Evolutionary conservation across 1,140 invertebrate genomes (phyloP), one percentile per base, ranked within the genome.

Genomic region (Drosophila melanica): DNA sequence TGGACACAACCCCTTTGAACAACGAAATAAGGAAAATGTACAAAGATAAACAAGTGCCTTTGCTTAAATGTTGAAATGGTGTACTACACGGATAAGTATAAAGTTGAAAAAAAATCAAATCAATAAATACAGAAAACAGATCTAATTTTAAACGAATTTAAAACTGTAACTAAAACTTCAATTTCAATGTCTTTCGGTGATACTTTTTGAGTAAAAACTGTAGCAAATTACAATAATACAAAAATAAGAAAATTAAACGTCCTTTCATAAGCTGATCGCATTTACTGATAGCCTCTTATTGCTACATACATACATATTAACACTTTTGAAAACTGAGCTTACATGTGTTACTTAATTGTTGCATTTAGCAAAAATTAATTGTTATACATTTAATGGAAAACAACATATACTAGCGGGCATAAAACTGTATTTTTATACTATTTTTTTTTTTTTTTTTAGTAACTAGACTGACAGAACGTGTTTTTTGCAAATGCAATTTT

Each of bases 401-500:
- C 30, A 30, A 20, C 45, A 48, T 48, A 23, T 14, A 27, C 9
- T 1, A 50, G 64, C 37, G 42, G 65, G 55, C 68, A 64, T 68
- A 51, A 51, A 59, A 73, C 50, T 74, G 75, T 79, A 69, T 74
- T 75, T 64, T 78, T 73, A 59, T 73, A 67, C 57, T 57, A 33
- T 60, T 50, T 60, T 79, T 80, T 20, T 20, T 1, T 20, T 79
- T 80, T 20, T 20, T 1, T 20, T 75, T 72, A 72, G 48, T 37
- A 66, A 78, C 79, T 81, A 87, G 81, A 86, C 81, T 86, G 81
- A 86, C 64, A 73, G 63, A 77, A 78, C 60, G 48, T 81, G 74
- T 41, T 73, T 71, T 69, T 79, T 65, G 54, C 68, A 68, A 63
- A 54, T 39, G 35, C 35, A 37, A 54, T 7, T 30, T 59, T 72